Base-by-base conservation (phyloP, 2,888 invertebrate species). In the Anticlea derivata region DNA sequence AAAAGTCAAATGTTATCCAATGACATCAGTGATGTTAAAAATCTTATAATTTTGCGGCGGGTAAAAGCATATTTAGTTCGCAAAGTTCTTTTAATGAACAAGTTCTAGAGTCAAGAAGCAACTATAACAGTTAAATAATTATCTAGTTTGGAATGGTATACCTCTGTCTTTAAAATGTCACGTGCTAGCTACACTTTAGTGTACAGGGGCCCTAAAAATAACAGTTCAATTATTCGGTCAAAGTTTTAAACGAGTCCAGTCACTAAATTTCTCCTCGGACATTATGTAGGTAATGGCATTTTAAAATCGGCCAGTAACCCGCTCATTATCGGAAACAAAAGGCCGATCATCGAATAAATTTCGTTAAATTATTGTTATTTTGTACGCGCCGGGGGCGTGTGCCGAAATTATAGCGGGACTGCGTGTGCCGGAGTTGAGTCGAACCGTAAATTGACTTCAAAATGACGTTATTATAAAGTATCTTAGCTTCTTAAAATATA, bases 281-380 rank as follows among this genome's bases (percentile, higher is more conserved):
- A 73, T 75, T 72, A 77, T 68, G 68, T 69, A 68, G 66, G 68
- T 80, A 81, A 83, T 83, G 80, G 80, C 67, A 69, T 79, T 82
- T 83, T 81, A 81, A 83, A 81, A 76, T 61, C 70, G 75, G 69
- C 55, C 65, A 55, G 50, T 58, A 61, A 82, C 70, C 83, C 78
- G 55, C 72, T 82, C 76, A 84, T 85, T 84, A 83, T 51, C 50
- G 52, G 67, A 73, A 83, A 87, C 87, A 88, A 88, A 82, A 81
- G 83, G 70, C 70, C 75, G 80, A 83, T 78, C 75, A 80, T 73
- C 73, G 85, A 81, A 86, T 86, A 86, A 83, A 86, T 86, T 87
- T 81, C 73, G 47, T 72, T 69, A 86, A 86, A 87, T 88, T 85
- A 86, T 86, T 83, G 84, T 83, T 84, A 83, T 86, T 86, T 79